A percentile compares a stretch with the other conserved stretches of the same genome.
Evolutionary conservation across 2,888 invertebrate species (phyloP).

Genomic region (Sisyra terminalis): DNA sequence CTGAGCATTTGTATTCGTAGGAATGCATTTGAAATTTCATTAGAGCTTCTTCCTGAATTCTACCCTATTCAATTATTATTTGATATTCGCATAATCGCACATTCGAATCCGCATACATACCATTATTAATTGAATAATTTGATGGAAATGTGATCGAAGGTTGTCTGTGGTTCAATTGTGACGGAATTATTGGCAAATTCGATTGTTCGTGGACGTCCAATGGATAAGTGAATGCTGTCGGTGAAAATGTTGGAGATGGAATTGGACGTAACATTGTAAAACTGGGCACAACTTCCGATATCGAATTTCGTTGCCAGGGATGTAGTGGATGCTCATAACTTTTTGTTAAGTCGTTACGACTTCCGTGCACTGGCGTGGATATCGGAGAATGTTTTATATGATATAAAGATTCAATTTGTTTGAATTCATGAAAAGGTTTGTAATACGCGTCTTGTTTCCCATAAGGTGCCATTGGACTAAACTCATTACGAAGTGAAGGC

Average conservation of each 20-base stretch:
- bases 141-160: no score
- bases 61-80: no score
- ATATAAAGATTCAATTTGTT: conserved; percentile 5
- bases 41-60: no score
- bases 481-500: neutral
- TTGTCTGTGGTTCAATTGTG: no score
- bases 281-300: conserved; percentile 3
- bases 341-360: neutral
- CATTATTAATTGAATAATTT: no score
- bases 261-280: conserved; percentile 1
- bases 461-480: neutral
- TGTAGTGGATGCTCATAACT: neutral
- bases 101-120: no score
- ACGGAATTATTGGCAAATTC: no score
- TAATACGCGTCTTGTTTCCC: conserved; percentile 4
- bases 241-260: conserved; percentile 1
- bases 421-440: conserved; percentile 5
- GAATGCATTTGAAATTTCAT: no score
- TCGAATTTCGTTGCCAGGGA: conserved; percentile 3
- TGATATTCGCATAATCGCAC: no score
- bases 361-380: neutral
- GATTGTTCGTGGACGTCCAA: no score
- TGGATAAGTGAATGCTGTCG: neutral
- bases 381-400: neutral
- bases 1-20: no score